phyloP scores from a whole-genome alignment of 2,888 invertebrate genomes.

The Erpobdella octoculata region DNA sequence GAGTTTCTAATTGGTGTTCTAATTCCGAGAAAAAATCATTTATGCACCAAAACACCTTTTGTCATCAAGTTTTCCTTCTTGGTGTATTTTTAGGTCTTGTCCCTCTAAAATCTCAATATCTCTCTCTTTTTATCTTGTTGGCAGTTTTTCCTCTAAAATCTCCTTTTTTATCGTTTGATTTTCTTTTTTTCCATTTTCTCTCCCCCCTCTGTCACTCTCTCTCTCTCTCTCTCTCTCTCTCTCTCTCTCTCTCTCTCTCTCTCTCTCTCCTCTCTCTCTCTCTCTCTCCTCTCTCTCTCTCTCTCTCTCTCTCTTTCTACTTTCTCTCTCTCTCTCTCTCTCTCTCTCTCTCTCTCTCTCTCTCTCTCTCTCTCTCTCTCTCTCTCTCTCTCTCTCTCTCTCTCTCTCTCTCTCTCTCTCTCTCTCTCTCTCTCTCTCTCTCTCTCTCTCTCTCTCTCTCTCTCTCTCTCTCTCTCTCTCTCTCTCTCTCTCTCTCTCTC shows the following conservation, averaged over 20 bases:
- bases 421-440: background rate
- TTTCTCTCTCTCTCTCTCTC: no score
- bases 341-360: background rate
- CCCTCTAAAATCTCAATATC: no score
- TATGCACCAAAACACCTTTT: no score
- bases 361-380: background rate
- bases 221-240: constrained; percentile 12
- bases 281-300: background rate
- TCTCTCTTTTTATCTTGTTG: background rate
- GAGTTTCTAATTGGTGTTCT: no score
- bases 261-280: constrained; percentile 6
- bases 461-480: no score
- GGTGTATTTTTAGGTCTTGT: no score
- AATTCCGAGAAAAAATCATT: no score
- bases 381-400: background rate
- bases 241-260: constrained; percentile 12
- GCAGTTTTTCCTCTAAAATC: background rate
- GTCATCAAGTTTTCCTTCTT: no score
- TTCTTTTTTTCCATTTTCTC: constrained; percentile 1
- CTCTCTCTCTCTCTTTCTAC: no score
- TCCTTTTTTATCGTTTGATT: background rate
- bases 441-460: no score
- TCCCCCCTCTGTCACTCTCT: constrained; percentile 10
- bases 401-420: background rate
- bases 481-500: no score